These are phyloP conservation scores for Anaspis maculata DNA, from an alignment of 2,888 invertebrate species.

Conservation along the genomic window DNA sequence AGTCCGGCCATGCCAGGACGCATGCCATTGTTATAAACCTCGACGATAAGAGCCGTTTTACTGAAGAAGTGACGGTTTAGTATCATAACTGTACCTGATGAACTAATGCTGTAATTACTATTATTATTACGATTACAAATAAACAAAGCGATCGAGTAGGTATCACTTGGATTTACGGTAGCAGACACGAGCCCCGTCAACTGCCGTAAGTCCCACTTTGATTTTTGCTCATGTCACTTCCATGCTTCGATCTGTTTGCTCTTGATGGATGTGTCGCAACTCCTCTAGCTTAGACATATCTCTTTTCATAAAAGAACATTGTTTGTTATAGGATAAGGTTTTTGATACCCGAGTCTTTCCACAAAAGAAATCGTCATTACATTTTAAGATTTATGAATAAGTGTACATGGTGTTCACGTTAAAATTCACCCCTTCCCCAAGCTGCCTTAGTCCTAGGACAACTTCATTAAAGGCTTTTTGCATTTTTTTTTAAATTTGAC, in stretches of 20 bases:
- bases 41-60: conserved; percentile 72
- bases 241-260: conserved; percentile 7
- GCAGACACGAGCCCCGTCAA: conserved; percentile 12
- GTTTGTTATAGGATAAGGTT: conserved; percentile 8
- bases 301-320: conserved; percentile 8
- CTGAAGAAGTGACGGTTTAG: conserved; percentile 73
- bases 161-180: conserved; percentile 3
- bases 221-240: conserved; percentile 6
- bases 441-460: too few relatives aligned
- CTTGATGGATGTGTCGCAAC: conserved; percentile 7
- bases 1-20: conserved; percentile 62
- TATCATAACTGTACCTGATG: conserved; percentile 25
- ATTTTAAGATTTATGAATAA: conserved; percentile 9
- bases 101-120: conserved; percentile 5
- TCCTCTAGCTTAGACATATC: conserved; percentile 14
- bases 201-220: conserved; percentile 7
- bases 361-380: conserved; percentile 6
- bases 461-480: too few relatives aligned
- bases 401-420: too few relatives aligned
- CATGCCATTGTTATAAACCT: conserved; percentile 73
- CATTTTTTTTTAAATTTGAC: too few relatives aligned
- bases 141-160: conserved; percentile 1
- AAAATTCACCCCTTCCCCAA: too few relatives aligned
- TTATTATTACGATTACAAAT: conserved; percentile 1
- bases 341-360: conserved; percentile 14